Base-by-base conservation (phyloP, 2,797 vertebrate species). In the Typhlichthys eigenmanni region DNA sequence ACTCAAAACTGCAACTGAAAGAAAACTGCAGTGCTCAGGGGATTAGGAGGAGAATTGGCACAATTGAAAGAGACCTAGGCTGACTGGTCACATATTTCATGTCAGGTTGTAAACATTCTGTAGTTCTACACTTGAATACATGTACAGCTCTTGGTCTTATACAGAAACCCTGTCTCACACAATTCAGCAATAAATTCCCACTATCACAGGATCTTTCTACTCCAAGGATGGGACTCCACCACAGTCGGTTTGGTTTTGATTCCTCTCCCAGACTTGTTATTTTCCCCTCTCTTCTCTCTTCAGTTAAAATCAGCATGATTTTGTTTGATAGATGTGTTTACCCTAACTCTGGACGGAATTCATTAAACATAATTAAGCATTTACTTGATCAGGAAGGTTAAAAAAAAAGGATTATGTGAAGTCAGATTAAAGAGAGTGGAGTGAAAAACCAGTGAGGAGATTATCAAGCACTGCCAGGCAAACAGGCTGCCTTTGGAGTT, bases 351-450 rank as follows among this genome's bases (percentile, higher is more conserved):
- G 86, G 86, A 89, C 79, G 83, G 84, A 92, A 90, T 91, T 93
- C 87, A 92, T 92, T 92, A 90, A 80, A 80, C 71, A 72, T 86
- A 92, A 91, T 92, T 90, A 92, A 90, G 85, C 80, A 72, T 91
- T 91, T 88, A 92, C 84, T 92, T 92, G 88, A 92, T 93, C 89
- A 91, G 84, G 82, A 85, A 69, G 78, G 80, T 83, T 29, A 71
- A 72, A 68, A 82, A 56, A 64, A 90, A 90, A 88, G 80, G 87
- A 90, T 88, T 89, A 87, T 90, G 84, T 89, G 87, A 91, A 92
- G 89, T 92, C 85, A 92, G 87, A 93, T 92, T 91, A 90, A 92
- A 91, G 83, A 70, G 67, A 89, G 76, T 78, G 62, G 80, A 79
- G 80, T 82, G 81, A 87, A 90, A 87, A 90, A 87, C 84, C 83